Evolutionary conservation across 2,113 vertebrate species (phyloP).

Genomic region (Notarius lentiginosus): DNA sequence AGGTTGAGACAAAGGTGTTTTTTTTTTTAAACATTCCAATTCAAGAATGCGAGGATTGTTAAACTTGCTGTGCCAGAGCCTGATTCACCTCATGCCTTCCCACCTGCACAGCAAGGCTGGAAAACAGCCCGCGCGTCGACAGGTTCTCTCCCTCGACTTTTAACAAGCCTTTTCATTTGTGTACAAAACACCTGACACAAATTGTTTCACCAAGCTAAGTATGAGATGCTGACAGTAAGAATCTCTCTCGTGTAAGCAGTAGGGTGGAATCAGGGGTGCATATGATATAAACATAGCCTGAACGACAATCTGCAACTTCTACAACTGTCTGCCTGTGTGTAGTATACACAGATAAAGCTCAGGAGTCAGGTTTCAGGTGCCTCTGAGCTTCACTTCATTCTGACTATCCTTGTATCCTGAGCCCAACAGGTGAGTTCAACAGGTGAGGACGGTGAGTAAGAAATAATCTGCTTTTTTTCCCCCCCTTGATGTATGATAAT

Average conservation of each 20-base stretch:
- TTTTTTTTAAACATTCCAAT: slow-evolving; percentile 65
- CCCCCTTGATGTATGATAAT: neutral
- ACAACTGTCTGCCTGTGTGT: slow-evolving; percentile 58
- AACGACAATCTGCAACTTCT: slow-evolving; percentile 52
- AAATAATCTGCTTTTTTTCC: neutral
- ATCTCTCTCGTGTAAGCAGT: slow-evolving; percentile 49
- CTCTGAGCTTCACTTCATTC: slow-evolving; percentile 41
- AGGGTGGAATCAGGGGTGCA: slow-evolving; percentile 41
- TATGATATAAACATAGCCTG: slow-evolving; percentile 56
- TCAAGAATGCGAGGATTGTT: slow-evolving; percentile 64
- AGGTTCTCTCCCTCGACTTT: slow-evolving; percentile 44
- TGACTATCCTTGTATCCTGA: slow-evolving; percentile 3
- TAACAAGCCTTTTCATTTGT: slow-evolving; percentile 50
- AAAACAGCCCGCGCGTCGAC: slow-evolving; percentile 44
- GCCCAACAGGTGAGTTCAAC: slow-evolving; percentile 24
- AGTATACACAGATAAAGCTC: slow-evolving; percentile 61
- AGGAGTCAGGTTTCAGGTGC: slow-evolving; percentile 55
- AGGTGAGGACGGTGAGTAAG: slow-evolving; percentile 22
- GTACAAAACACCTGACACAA: slow-evolving; percentile 56
- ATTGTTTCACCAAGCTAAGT: slow-evolving; percentile 43
- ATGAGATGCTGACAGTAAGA: slow-evolving; percentile 44
- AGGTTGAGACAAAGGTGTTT: slow-evolving; percentile 71
- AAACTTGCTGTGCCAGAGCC: slow-evolving; percentile 57
- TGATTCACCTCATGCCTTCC: slow-evolving; percentile 50
- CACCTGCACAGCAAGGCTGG: slow-evolving; percentile 24